Conservation (phyloP, 2,797 vertebrate genomes). For the Sebastes oblongus region DNA sequence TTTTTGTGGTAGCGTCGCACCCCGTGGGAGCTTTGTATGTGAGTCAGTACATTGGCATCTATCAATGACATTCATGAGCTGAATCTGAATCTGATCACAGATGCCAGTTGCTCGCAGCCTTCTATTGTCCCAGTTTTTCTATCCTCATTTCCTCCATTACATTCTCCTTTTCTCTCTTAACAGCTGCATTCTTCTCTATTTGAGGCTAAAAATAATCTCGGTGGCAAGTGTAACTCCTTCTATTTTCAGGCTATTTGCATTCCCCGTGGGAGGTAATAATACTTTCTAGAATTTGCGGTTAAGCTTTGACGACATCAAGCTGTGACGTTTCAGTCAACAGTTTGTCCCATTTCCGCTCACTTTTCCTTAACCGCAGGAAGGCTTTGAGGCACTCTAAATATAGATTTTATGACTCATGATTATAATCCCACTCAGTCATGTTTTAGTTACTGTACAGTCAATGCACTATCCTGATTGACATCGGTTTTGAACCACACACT, state of each 20-base stretch:
- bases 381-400: conserved; percentile 6
- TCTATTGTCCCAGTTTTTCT: conserved; percentile 16
- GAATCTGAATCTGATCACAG: conserved; percentile 17
- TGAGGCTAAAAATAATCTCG: conserved; percentile 26
- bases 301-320: conserved; percentile 25
- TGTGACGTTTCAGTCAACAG: conserved; percentile 9
- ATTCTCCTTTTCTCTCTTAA: neutral
- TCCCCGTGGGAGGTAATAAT: conserved; percentile 4
- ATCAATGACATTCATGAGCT: conserved; percentile 28
- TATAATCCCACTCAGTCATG: conserved; percentile 2
- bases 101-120: conserved; percentile 14
- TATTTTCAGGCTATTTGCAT: conserved; percentile 13
- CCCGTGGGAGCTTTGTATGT: neutral
- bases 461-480: neutral
- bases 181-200: conserved; percentile 18
- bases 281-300: conserved; percentile 8
- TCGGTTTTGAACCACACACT: neutral
- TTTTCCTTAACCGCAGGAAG: neutral
- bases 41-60: conserved; percentile 1
- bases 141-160: conserved; percentile 12
- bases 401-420: conserved; percentile 1
- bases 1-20: neutral
- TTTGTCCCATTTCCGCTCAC: conserved; percentile 14
- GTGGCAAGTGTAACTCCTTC: conserved; percentile 22
- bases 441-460: neutral